A percentile compares a stretch with the other conserved stretches of the same genome.
Conservation (phyloP, 2,797 vertebrate species). For the Sebastes cheni region DNA sequence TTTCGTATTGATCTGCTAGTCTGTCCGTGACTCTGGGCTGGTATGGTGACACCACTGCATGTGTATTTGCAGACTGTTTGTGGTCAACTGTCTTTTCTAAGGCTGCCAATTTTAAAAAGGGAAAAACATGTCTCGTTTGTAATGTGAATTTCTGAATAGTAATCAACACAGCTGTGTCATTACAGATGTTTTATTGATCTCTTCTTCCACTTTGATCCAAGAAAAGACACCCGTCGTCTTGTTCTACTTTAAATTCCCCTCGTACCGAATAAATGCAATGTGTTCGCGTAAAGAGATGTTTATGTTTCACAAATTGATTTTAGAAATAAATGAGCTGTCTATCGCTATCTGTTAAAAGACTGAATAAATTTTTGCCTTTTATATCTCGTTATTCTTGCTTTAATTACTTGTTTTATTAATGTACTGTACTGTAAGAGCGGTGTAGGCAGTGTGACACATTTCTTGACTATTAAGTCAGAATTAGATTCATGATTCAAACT, state of each 20-base stretch:
- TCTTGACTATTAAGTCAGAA: background rate
- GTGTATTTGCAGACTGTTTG: conserved; percentile 64
- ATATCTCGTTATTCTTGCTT: conserved; percentile 39
- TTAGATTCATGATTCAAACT: background rate
- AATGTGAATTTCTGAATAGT: conserved; percentile 78
- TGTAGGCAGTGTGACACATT: background rate
- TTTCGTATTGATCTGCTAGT: conserved; percentile 51
- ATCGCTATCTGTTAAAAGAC: conserved; percentile 77
- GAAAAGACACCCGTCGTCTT: conserved; percentile 39
- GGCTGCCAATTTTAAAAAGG: conserved; percentile 68
- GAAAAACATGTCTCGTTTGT: conserved; percentile 59
- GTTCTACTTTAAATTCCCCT: conserved; percentile 65
- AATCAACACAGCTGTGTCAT: conserved; percentile 52
- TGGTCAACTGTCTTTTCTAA: conserved; percentile 65
- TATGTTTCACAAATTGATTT: conserved; percentile 78
- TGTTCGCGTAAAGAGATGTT: conserved; percentile 79
- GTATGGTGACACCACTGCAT: conserved; percentile 62
- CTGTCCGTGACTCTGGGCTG: conserved; percentile 15
- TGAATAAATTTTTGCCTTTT: conserved; percentile 84
- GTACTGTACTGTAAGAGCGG: no score
- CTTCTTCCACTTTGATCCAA: conserved; percentile 51
- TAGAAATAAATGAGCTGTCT: conserved; percentile 70
- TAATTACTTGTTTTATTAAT: background rate
- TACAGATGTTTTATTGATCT: conserved; percentile 56
- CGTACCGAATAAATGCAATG: conserved; percentile 78